Percentiles rank a stretch among this genome's conserved stretches.
These are phyloP conservation scores for Lynx canadensis DNA, from an alignment of 2,113 vertebrate species.

Conservation along the genomic window DNA sequence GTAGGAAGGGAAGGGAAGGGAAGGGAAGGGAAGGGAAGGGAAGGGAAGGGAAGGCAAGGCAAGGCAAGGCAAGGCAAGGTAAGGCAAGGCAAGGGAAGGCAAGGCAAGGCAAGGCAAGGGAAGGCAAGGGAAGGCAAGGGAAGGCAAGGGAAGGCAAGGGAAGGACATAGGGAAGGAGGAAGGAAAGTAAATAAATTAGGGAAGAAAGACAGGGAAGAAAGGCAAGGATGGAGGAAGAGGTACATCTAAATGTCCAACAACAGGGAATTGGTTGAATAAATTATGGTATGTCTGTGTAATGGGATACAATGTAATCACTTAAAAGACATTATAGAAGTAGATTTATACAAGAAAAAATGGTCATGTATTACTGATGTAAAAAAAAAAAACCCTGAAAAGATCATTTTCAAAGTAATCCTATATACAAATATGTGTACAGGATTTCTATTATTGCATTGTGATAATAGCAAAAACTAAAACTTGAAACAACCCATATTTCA, in stretches of 20 bases:
- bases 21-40: no score
- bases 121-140: no score
- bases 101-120: no score
- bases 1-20: neutral
- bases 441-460: neutral
- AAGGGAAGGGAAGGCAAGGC: no score
- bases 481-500: neutral
- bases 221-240: no score
- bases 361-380: neutral
- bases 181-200: neutral
- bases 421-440: neutral
- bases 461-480: neutral
- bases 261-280: neutral
- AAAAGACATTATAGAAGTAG: neutral
- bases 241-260: neutral
- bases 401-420: constrained; percentile 14
- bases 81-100: accelerated
- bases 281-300: neutral
- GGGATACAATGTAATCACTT: neutral
- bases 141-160: neutral
- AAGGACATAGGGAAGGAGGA: no score
- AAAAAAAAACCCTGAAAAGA: neutral
- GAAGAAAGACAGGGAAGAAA: neutral
- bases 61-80: no score
- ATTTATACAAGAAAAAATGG: neutral